A percentile compares a stretch with the other conserved stretches of the same genome.
Evolutionary conservation across 2,797 vertebrate genomes (phyloP).

Genomic region (Sebastes jordani): DNA sequence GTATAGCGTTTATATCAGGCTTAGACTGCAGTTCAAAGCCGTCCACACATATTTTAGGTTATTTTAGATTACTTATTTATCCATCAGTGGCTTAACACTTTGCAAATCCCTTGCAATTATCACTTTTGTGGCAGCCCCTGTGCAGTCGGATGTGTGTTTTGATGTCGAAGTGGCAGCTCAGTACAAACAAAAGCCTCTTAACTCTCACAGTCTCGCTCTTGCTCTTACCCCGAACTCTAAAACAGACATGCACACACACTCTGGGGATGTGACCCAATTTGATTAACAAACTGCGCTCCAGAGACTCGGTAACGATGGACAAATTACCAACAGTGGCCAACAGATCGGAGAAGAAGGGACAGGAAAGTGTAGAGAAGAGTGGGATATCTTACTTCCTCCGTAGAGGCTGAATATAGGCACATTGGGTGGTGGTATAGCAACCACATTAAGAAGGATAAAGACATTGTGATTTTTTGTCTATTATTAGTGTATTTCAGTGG

Average conservation of each 20-base stretch:
- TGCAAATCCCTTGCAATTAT: constrained; percentile 54
- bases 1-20: neutral
- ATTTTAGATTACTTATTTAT: constrained; percentile 28
- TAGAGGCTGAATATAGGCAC: neutral
- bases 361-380: neutral
- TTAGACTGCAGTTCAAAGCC: neutral
- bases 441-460: neutral
- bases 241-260: constrained; percentile 25
- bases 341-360: constrained; percentile 37
- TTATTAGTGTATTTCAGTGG: neutral
- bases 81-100: constrained; percentile 39
- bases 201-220: constrained; percentile 11
- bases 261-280: constrained; percentile 64
- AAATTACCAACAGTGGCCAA: constrained; percentile 36
- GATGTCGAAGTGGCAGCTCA: constrained; percentile 18
- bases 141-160: constrained; percentile 44
- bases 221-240: constrained; percentile 3
- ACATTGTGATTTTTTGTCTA: neutral
- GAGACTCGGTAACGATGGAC: constrained; percentile 46
- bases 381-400: neutral
- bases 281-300: constrained; percentile 66
- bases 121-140: constrained; percentile 24
- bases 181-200: constrained; percentile 60
- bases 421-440: neutral
- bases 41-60: neutral